phyloP scores from a whole-genome alignment of 2,888 invertebrate species.

The Leistus spinibarbis region DNA sequence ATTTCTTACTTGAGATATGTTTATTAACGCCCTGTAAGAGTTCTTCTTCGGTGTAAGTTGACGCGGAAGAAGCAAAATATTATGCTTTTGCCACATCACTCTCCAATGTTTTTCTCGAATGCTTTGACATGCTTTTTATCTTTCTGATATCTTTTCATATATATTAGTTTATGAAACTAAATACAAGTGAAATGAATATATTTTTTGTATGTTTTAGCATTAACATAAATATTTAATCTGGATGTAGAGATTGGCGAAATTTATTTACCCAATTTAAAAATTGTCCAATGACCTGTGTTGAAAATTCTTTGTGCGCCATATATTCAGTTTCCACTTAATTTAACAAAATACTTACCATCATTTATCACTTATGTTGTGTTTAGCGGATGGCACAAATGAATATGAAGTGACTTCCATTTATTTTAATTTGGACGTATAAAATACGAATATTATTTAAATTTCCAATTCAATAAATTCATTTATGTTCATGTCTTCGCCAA shows the following conservation, averaged over 20 bases:
- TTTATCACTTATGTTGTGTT: background rate
- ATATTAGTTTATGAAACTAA: background rate
- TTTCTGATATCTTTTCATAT: background rate
- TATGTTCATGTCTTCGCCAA: background rate
- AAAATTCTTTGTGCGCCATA: background rate
- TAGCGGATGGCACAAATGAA: background rate
- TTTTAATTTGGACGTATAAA: background rate
- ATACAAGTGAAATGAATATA: background rate
- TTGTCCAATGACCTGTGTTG: background rate
- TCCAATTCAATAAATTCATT: background rate
- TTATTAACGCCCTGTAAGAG: constrained; percentile 7
- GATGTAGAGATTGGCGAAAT: background rate
- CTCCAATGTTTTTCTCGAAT: background rate
- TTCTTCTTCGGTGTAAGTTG: background rate
- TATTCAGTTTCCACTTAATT: constrained; percentile 1
- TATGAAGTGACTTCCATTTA: background rate
- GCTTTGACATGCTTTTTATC: background rate
- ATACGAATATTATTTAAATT: background rate
- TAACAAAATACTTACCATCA: constrained; percentile 1
- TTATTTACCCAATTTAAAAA: background rate
- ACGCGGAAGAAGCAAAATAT: background rate
- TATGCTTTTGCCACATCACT: background rate
- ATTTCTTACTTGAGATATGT: constrained; percentile 11
- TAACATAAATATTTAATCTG: background rate
- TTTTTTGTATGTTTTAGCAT: background rate